Evolutionary conservation across 2,113 vertebrate genomes (phyloP).

Genomic region (Piprites chloris): DNA sequence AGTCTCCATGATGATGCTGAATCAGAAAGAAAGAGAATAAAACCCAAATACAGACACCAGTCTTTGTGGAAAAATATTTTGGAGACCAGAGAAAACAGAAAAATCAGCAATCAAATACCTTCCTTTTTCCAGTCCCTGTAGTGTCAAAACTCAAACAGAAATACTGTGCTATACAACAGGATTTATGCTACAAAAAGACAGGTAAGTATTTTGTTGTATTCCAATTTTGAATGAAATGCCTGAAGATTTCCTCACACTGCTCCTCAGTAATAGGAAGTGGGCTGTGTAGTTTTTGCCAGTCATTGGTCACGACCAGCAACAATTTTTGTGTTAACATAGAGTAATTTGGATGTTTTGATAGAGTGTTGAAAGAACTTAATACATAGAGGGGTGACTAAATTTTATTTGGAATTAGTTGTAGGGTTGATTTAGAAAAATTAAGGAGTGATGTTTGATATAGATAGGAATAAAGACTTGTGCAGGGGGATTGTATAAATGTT

Average conservation of each 20-base stretch:
- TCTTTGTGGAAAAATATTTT: background rate
- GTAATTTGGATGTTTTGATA: background rate
- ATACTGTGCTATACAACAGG: background rate
- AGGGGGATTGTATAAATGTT: background rate
- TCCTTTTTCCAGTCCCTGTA: background rate
- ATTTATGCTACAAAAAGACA: background rate
- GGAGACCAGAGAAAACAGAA: background rate
- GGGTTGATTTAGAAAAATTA: background rate
- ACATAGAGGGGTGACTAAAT: background rate
- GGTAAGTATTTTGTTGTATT: background rate
- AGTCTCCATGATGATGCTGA: background rate
- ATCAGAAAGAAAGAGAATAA: background rate
- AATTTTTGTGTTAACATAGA: background rate
- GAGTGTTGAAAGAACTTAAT: background rate
- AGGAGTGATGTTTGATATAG: background rate
- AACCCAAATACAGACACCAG: background rate
- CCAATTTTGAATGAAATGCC: background rate
- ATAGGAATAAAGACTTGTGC: background rate
- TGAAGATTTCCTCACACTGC: background rate
- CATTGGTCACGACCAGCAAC: background rate
- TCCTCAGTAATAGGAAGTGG: background rate
- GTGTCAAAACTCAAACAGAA: background rate
- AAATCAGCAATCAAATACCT: background rate
- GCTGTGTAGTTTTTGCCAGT: background rate
- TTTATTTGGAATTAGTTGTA: background rate